Percentiles rank a stretch among this genome's conserved stretches.
These are phyloP conservation scores for Acleris laterana DNA, from an alignment of 2,888 invertebrate genomes.

Conservation along the genomic window DNA sequence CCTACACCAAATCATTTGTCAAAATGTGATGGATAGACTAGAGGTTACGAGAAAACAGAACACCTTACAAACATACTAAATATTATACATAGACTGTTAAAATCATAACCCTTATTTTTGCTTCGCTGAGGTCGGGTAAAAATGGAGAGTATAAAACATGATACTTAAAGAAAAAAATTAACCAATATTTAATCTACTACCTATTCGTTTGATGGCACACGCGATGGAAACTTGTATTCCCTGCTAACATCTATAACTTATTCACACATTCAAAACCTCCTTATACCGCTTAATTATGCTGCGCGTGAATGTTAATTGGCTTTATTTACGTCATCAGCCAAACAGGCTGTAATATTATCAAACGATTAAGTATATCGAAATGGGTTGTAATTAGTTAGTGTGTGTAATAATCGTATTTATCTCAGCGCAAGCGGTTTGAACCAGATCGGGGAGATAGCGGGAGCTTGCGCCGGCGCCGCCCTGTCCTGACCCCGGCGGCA, in stretches of 20 bases:
- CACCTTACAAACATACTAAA: too few species aligned
- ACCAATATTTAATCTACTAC: neutral
- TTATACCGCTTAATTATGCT: conserved; percentile 26
- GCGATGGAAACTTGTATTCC: neutral
- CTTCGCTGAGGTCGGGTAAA: neutral
- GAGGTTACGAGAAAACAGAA: too few species aligned
- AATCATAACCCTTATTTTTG: too few species aligned
- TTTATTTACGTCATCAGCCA: conserved; percentile 27
- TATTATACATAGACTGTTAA: too few species aligned
- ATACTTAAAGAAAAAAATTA: neutral
- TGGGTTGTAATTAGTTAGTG: conserved; percentile 27
- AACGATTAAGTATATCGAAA: conserved; percentile 24
- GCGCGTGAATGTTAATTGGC: conserved; percentile 25
- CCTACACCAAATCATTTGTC: too few species aligned
- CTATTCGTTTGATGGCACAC: too few species aligned
- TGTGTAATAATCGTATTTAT: conserved; percentile 16
- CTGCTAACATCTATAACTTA: conserved; percentile 12
- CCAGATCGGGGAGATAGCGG: conserved; percentile 23
- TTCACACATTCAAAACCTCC: conserved; percentile 17
- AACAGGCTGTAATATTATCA: conserved; percentile 21
- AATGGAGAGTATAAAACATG: neutral
- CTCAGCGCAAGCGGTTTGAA: conserved; percentile 20
- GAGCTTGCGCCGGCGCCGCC: conserved; percentile 19
- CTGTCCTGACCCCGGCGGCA: conserved; percentile 29
- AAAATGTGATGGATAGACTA: too few species aligned